Evolutionary conservation across 2,797 vertebrate species (phyloP).

Genomic region (Champsocephalus gunnari): DNA sequence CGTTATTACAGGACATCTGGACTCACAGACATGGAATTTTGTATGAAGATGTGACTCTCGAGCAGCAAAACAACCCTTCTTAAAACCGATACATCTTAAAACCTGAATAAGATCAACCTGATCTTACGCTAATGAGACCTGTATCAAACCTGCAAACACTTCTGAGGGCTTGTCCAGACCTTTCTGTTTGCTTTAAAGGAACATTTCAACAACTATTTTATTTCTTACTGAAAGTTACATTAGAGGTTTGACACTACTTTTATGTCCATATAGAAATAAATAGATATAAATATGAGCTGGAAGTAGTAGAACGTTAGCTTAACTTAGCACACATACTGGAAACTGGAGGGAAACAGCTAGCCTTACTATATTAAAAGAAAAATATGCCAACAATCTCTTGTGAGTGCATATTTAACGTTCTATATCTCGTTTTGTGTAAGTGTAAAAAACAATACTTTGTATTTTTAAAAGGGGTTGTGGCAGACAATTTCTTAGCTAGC

Average conservation of each 20-base stretch:
- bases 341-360: background rate
- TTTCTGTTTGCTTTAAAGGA: background rate
- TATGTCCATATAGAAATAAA: background rate
- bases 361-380: background rate
- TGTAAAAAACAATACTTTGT: background rate
- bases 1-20: conserved; percentile 8
- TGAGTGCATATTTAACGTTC: background rate
- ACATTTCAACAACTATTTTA: background rate
- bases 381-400: no score
- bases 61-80: conserved; percentile 21
- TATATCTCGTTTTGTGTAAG: background rate
- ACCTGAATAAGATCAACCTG: conserved; percentile 26
- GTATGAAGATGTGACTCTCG: conserved; percentile 5
- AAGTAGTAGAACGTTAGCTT: background rate
- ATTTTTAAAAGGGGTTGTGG: background rate
- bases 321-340: conserved; percentile 16
- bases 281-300: background rate
- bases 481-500: background rate
- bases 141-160: conserved; percentile 16
- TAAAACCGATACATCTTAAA: background rate
- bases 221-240: background rate
- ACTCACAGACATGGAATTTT: conserved; percentile 7
- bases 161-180: background rate
- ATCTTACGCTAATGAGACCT: conserved; percentile 16
- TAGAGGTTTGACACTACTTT: background rate